Evolutionary conservation across 2,888 invertebrate species (phyloP), one percentile per base, ranked within the genome.

Genomic region (Branchellion lobata): DNA sequence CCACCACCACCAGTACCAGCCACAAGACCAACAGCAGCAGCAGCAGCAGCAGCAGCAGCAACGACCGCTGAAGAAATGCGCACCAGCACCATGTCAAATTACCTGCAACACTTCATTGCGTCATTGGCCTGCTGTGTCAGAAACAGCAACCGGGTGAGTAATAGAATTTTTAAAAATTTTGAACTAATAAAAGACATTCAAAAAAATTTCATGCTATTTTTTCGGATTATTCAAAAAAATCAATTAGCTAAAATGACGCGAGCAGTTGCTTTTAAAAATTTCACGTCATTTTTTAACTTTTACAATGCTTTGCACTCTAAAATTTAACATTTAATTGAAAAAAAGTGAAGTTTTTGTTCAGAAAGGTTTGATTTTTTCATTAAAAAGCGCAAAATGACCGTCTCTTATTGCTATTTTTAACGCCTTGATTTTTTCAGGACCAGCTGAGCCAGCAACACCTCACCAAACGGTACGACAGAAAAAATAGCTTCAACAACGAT

Each of bases 121-220:
- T 57, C 61, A 18, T n/a, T 57, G 3, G 61, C 61, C n/a, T 57
- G 61, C 61, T 57, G 61, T n/a, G n/a, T 57, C 24, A 57, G 24
- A 57, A 57, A 5, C 24, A 57, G 24, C 24, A 57, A 57, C 3
- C 61, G 21, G 24, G 61, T 57, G 3, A 57, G 3, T 57, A 57
- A n/a, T 5, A 3, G 5, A 5, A 14, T 47, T 47, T 47, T 47
- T 47, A 14, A 47, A 47, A 47, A 47, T 14, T 47, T 14, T 47
- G n/a, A n/a, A n/a, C n/a, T n/a, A n/a, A n/a, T n/a, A n/a, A n/a
- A n/a, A n/a, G n/a, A n/a, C n/a, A n/a, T n/a, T n/a, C n/a, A n/a
- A n/a, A n/a, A n/a, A n/a, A n/a, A n/a, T n/a, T n/a, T n/a, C n/a
- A n/a, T n/a, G n/a, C n/a, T n/a, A n/a, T n/a, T n/a, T n/a, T n/a